These are phyloP conservation scores for Conomelus anceps DNA, from an alignment of 2,888 invertebrate genomes.

Conservation along the genomic window DNA sequence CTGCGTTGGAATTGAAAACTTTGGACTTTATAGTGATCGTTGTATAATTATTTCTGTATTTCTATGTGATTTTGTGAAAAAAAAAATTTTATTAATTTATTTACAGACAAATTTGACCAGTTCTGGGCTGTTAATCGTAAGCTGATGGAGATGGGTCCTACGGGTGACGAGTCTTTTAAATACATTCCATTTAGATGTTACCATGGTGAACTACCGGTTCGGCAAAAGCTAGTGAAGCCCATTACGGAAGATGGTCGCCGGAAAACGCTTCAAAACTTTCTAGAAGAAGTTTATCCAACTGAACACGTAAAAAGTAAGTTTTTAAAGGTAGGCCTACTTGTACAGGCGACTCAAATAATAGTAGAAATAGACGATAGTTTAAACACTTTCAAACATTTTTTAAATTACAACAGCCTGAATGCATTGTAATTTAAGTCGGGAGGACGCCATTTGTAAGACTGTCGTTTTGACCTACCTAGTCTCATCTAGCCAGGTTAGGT, in stretches of 20 bases:
- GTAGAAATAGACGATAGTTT: conserved; percentile 27
- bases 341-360: conserved; percentile 12
- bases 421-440: too few species aligned
- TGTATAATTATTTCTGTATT: too few species aligned
- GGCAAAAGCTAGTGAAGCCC: conserved; percentile 72
- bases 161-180: conserved; percentile 74
- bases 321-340: too few species aligned
- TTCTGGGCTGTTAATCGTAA: conserved; percentile 97
- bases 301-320: conserved; percentile 9
- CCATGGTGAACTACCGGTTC: conserved; percentile 60
- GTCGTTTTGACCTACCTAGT: too few species aligned
- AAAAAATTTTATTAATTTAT: conserved; percentile 19
- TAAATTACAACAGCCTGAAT: too few species aligned
- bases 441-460: too few species aligned
- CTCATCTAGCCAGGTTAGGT: too few species aligned
- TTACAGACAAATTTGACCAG: conserved; percentile 92
- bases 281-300: conserved; percentile 60
- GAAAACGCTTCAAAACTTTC: conserved; percentile 63
- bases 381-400: too few species aligned
- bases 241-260: conserved; percentile 63
- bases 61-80: too few species aligned
- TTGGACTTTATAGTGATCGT: too few species aligned
- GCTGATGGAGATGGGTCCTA: conserved; percentile 76
- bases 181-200: conserved; percentile 86
- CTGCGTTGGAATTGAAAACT: too few species aligned